Evolutionary conservation across 2,888 invertebrate species (phyloP).

Genomic region (Agrotis puta): DNA sequence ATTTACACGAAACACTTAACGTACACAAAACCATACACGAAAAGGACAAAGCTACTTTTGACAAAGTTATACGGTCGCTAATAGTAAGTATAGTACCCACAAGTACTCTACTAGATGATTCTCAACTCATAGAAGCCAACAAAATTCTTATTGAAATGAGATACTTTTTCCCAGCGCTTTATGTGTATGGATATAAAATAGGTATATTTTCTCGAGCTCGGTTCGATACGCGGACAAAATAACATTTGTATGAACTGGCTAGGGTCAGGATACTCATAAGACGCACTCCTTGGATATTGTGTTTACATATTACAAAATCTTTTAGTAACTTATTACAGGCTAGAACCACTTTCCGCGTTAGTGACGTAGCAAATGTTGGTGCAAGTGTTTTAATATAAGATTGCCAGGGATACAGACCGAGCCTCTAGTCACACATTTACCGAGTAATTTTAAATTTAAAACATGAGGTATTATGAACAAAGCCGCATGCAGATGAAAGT

Average conservation of each 20-base stretch:
- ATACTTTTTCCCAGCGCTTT: slow-evolving; percentile 42
- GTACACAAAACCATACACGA: slow-evolving; percentile 12
- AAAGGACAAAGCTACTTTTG: slow-evolving; percentile 17
- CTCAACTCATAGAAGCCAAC: slow-evolving; percentile 36
- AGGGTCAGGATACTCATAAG: slow-evolving; percentile 23
- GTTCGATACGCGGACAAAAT: slow-evolving; percentile 46
- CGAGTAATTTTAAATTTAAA: slow-evolving; percentile 21
- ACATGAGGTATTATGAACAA: slow-evolving; percentile 29
- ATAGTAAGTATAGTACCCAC: slow-evolving; percentile 8
- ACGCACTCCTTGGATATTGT: slow-evolving; percentile 17
- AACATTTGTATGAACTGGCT: slow-evolving; percentile 47
- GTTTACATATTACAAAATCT: slow-evolving; percentile 30
- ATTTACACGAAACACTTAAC: slow-evolving; percentile 36
- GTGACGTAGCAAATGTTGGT: slow-evolving; percentile 7
- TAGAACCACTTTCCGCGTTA: slow-evolving; percentile 13
- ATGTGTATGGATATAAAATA: slow-evolving; percentile 45
- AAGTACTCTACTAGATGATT: slow-evolving; percentile 31
- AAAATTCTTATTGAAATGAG: slow-evolving; percentile 59
- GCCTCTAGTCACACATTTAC: neutral
- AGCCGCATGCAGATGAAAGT: slow-evolving; percentile 15
- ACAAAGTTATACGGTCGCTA: neutral
- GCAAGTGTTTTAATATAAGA: slow-evolving; percentile 25
- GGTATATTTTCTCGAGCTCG: slow-evolving; percentile 45
- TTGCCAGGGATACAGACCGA: neutral
- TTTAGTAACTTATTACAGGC: slow-evolving; percentile 28